phyloP scores from a whole-genome alignment of 2,113 vertebrate genomes.

The Syngnathoides biaculeatus region DNA sequence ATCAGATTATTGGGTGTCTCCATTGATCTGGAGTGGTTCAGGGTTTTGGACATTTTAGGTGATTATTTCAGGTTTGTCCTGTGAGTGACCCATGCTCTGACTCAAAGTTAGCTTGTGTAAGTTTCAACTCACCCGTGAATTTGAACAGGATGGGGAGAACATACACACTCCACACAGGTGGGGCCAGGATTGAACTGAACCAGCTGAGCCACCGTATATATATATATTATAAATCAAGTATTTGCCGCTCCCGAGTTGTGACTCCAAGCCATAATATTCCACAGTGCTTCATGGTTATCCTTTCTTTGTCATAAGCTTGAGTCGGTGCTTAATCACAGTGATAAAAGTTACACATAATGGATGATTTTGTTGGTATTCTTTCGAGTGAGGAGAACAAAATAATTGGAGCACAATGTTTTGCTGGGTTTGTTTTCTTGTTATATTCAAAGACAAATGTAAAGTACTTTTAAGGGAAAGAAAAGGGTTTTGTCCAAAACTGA shows the following conservation, averaged over 20 bases:
- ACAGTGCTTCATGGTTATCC: conserved; percentile 46
- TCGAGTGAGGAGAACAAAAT: conserved; percentile 18
- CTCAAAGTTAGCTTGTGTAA: too few relatives aligned
- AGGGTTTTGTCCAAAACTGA: background rate
- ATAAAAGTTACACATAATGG: conserved; percentile 22
- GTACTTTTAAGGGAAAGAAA: background rate
- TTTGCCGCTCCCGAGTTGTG: conserved; percentile 63
- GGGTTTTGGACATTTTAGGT: too few relatives aligned
- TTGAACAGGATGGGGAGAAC: background rate
- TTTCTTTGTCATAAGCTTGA: conserved; percentile 41
- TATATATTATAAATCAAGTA: too few relatives aligned
- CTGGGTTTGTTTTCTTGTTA: background rate
- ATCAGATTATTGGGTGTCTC: too few relatives aligned
- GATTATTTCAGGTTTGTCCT: too few relatives aligned
- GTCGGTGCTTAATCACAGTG: conserved; percentile 42
- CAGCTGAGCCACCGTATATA: too few relatives aligned
- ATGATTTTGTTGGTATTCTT: conserved; percentile 34
- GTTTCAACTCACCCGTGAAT: too few relatives aligned
- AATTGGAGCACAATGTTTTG: background rate
- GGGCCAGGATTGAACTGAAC: too few relatives aligned
- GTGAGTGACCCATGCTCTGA: too few relatives aligned
- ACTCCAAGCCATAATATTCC: conserved; percentile 69
- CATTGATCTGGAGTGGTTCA: too few relatives aligned
- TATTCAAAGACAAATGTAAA: background rate
- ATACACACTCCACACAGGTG: too few relatives aligned